Evolutionary conservation across 2,888 invertebrate genomes (phyloP), one percentile per base, ranked within the genome.

Genomic region (Ophion ventricosus): DNA sequence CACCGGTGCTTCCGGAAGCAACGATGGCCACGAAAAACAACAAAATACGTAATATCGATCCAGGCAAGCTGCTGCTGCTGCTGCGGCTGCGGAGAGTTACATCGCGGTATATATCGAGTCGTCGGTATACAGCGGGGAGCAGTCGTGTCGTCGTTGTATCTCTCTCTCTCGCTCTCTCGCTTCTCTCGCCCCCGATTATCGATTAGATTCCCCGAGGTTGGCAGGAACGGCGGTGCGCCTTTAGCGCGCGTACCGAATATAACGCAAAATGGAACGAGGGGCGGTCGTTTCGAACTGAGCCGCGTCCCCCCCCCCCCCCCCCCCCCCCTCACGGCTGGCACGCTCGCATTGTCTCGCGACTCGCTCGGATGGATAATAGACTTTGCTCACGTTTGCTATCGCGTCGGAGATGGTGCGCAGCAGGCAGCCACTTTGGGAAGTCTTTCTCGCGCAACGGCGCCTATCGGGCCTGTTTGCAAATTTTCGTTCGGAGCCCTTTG

Each of bases 11-110:
- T 35, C 35, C 35, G 63, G 78, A 61, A 35, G 73, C 26, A 49
- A 67, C 7, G 61, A 54, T 73, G 75, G 72, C 69, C 66, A 79
- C 82, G 79, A 84, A 76, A 76, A 83, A 80, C 77, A 84, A 77
- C 84, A 72, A 84, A 82, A 84, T 75, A 82, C 84, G 72, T 73
- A 79, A 80, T 84, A 84, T 84, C 82, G 84, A 84, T 84, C 82
- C 67, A 64, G 54, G 82, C 69, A 72, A 75, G 75, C 64, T 35
- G 35, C 35, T 35, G 35, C 35, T 35, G 35, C 29, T 29, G 29
- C 35, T 35, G 35, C 35, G 5, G 7, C 35, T 35, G 35, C 7
- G 35, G 35, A 67, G 40, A 78, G 82, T 76, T 82, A 84, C 84
- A 84, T 57, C 25, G 69, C 63, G 84, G 66, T 69, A 77, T 84